A percentile compares a stretch with the other conserved stretches of the same genome.
phyloP scores from a whole-genome alignment of 2,888 invertebrate genomes.

The Pelosia muscerda region DNA sequence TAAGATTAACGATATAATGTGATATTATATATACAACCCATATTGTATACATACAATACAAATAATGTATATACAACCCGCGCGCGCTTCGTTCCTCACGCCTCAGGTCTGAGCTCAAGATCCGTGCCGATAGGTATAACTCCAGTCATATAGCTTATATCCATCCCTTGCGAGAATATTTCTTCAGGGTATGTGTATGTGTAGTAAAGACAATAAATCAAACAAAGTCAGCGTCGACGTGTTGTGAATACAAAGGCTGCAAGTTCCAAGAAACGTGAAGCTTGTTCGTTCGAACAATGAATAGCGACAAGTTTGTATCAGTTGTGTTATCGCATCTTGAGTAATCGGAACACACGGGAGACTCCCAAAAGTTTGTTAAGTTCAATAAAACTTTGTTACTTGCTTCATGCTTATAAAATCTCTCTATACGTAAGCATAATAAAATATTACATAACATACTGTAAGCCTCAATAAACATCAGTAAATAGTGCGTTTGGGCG shows the following conservation, averaged over 20 bases:
- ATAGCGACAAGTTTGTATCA: background rate
- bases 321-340: slow-evolving; percentile 11
- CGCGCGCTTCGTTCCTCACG: no score
- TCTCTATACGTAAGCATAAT: background rate
- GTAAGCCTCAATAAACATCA: no score
- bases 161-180: background rate
- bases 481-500: no score
- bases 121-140: no score
- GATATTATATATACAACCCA: no score
- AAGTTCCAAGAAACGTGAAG: slow-evolving; percentile 2
- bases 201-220: background rate
- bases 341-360: slow-evolving; percentile 12
- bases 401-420: background rate
- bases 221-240: background rate
- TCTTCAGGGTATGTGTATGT: background rate
- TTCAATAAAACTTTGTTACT: background rate
- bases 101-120: no score
- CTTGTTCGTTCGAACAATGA: background rate
- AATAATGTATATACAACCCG: no score
- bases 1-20: no score
- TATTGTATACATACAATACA: no score
- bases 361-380: slow-evolving; percentile 11
- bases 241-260: background rate
- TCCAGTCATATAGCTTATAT: background rate
- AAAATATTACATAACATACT: no score